Percentiles rank a stretch among this genome's conserved stretches.
These are phyloP conservation scores for Scophthalmus maximus DNA, from an alignment of 2,113 vertebrate genomes.

Conservation along the genomic window DNA sequence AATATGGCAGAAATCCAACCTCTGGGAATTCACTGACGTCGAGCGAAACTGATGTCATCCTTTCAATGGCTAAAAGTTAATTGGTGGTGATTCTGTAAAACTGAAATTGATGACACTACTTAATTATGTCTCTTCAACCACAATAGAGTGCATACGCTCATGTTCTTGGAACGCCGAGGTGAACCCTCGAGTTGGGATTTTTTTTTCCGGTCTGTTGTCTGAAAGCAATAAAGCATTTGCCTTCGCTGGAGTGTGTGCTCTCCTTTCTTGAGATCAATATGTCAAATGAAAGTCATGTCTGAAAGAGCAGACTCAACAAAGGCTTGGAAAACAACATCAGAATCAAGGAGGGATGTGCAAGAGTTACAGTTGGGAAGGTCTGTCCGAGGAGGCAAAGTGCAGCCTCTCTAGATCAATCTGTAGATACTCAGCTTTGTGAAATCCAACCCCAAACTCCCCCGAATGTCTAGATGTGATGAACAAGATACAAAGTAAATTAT, in stretches of 20 bases:
- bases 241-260: slow-evolving; percentile 57
- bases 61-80: not conserved
- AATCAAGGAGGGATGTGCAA: slow-evolving; percentile 42
- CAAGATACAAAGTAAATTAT: slow-evolving; percentile 71
- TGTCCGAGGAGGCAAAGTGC: slow-evolving; percentile 48
- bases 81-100: not conserved
- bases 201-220: slow-evolving; percentile 34
- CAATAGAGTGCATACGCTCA: too few relatives aligned
- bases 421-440: slow-evolving; percentile 62
- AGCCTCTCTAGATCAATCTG: slow-evolving; percentile 63
- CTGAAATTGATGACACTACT: not conserved
- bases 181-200: slow-evolving; percentile 15
- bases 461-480: slow-evolving; percentile 67
- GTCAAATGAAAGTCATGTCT: slow-evolving; percentile 81
- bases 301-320: slow-evolving; percentile 72
- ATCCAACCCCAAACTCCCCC: slow-evolving; percentile 45
- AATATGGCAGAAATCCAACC: slow-evolving; percentile 42
- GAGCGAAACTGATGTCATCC: slow-evolving; percentile 10
- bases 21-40: slow-evolving; percentile 8
- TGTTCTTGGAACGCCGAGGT: not conserved
- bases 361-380: slow-evolving; percentile 48
- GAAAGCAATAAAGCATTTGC: slow-evolving; percentile 57
- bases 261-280: slow-evolving; percentile 77
- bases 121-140: too few relatives aligned
- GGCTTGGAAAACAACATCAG: slow-evolving; percentile 73